Percentiles rank a stretch among this genome's conserved stretches.
These are phyloP conservation scores for Trisateles emortualis DNA, from an alignment of 2,888 invertebrate genomes.

Conservation along the genomic window DNA sequence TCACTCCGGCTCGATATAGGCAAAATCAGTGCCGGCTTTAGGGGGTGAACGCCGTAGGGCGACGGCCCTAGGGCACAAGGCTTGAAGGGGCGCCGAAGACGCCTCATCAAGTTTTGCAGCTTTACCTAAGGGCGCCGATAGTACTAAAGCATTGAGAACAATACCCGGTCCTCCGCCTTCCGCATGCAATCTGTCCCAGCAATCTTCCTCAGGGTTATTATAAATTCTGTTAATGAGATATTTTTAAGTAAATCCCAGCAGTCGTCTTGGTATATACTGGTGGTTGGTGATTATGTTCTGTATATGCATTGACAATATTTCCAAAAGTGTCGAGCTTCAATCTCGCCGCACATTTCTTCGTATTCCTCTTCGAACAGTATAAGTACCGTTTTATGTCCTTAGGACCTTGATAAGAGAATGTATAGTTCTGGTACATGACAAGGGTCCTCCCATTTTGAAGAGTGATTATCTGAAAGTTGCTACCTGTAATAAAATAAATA, in stretches of 20 bases:
- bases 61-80: no score
- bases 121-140: no score
- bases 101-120: no score
- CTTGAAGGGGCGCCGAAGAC: no score
- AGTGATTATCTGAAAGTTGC: slow-evolving; percentile 14
- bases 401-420: slow-evolving; percentile 42
- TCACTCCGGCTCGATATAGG: no score
- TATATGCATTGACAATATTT: slow-evolving; percentile 18
- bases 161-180: no score
- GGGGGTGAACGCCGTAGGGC: no score
- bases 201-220: no score
- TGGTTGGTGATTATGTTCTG: slow-evolving; percentile 35
- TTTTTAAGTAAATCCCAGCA: slow-evolving; percentile 29
- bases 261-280: slow-evolving; percentile 16
- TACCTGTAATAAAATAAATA: slow-evolving; percentile 18
- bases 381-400: slow-evolving; percentile 31
- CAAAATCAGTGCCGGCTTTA: no score
- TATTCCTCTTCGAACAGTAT: slow-evolving; percentile 33
- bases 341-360: slow-evolving; percentile 29
- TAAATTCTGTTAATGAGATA: slow-evolving; percentile 7
- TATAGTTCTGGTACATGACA: slow-evolving; percentile 43
- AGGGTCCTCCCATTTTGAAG: slow-evolving; percentile 33
- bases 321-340: slow-evolving; percentile 32
- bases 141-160: no score
- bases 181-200: no score